Evolutionary conservation across 2,888 invertebrate genomes (phyloP), one percentile per base, ranked within the genome.

Genomic region (Tenthredo distinguenda): DNA sequence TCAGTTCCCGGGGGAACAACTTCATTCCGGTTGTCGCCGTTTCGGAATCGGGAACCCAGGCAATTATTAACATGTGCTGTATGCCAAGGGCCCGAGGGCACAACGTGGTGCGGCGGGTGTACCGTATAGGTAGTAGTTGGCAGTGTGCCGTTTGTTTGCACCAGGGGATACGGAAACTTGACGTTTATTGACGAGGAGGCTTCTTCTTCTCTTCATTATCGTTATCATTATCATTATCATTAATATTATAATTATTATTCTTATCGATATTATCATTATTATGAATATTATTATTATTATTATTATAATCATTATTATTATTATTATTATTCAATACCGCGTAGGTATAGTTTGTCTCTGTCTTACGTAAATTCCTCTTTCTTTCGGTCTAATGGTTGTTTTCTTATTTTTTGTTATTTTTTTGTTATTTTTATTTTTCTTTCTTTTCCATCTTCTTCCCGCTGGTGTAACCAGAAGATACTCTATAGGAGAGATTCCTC

Each of bases 1-100:
- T 74, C 47, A 40, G 43, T 74, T 43, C 40, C 74, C 40, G 47
- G 40, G 26, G 77, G 77, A 34, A 31, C 55, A 31, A 55, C 37
- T 77, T 55, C 77, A 55, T 77, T 50, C 50, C 31, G 18, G 34
- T 74, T 74, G 72, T 74, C 72, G n/a, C 40, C 72, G 72, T 40
- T 74, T 74, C 72, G 43, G 72, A 21, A 43, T 21, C 40, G 5
- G 21, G 43, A 43, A 43, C 72, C 68, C 68, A 34, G 40, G 72
- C 72, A 74, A 74, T 74, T 74, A 74, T 43, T 74, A 74, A 74
- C 72, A 43, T 31, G 21, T 43, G 72, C 40, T 37, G 72, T 21
- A 26, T 74, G 40, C 72, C 40, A 43, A 74, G 72, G 40, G 34
- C 68, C 68, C 68, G 31, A 68, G 68, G 31, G 68, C 62, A 62